phyloP scores from a whole-genome alignment of 2,797 vertebrate genomes.

The Eptatretus atami region DNA sequence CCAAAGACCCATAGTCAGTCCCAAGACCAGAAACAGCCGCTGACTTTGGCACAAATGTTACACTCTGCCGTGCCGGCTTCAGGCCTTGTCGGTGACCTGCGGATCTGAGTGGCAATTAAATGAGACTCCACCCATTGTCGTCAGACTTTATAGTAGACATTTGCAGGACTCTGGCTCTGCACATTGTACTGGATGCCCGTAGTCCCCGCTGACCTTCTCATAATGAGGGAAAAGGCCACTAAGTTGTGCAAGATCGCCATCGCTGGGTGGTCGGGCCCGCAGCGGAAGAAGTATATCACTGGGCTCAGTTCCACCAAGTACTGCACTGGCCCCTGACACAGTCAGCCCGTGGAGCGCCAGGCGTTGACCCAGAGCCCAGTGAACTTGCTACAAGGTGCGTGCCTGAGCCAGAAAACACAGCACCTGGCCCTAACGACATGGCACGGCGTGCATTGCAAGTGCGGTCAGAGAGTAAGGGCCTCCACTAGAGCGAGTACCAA shows the following conservation, averaged over 20 bases:
- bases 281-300: not conserved
- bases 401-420: too few species aligned
- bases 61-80: too few species aligned
- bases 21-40: too few species aligned
- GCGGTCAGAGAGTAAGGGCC: conserved; percentile 1
- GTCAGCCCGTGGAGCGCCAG: too few species aligned
- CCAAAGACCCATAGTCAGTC: too few species aligned
- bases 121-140: too few species aligned
- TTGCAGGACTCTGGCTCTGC: not conserved
- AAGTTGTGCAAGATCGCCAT: not conserved
- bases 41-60: too few species aligned
- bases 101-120: too few species aligned
- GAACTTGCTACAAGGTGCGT: too few species aligned
- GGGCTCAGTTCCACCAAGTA: not conserved
- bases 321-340: too few species aligned
- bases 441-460: not conserved
- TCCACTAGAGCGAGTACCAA: not conserved
- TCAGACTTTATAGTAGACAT: conserved; percentile 2
- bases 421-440: not conserved
- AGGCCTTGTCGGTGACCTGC: too few species aligned
- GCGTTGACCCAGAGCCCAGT: too few species aligned
- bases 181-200: not conserved
- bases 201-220: conserved; percentile 1
- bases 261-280: not conserved
- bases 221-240: not conserved